Evolutionary conservation across 2,888 invertebrate genomes (phyloP), one percentile per base, ranked within the genome.

Genomic region (Hecatera dysodea): DNA sequence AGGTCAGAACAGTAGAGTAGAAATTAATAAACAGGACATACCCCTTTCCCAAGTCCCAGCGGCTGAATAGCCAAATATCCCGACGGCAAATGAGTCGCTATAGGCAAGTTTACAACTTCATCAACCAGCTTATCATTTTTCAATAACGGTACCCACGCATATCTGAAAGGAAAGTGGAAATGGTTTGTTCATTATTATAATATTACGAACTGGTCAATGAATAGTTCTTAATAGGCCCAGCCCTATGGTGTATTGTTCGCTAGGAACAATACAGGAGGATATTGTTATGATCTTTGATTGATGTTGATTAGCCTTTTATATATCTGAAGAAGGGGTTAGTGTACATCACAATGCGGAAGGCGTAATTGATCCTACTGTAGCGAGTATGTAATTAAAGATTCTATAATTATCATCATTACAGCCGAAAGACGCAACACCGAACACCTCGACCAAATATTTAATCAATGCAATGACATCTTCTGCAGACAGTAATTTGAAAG

Each of bases 21-120:
- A 9, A 67, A 36, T 46, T 8, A 2, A 33, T 42, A 17, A 52
- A 61, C 7, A 42, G 6, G 96, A 98, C 98, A n/a, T 75, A 85
- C 85, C 94, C 99, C 99, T 97, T 98, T 98, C 67, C 98, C 98
- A 71, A 99, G 96, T 44, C 99, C 99, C 66, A 99, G 96, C 1
- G 98, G 98, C 90, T 99, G 98, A 87, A 98, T 98, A 17, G 98
- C 97, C 57, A 99, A 96, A 93, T 99, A 99, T 55, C 98, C 98
- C 8, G 98, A 96, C 0, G 99, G 99, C 74, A 99, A 96, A 90
- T 98, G 97, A 15, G 98, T 97, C 0, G 99, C 98, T 52, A 99
- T 98, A 0, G 99, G 98, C 82, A 99, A 95, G 78, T 96, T 96
- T 85, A 98, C 98, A 80, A 98, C 97, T 87, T 99, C 99, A 66